Base-by-base conservation (phyloP, 2,113 vertebrate genomes). In the Neodontobutis hainanensis region DNA sequence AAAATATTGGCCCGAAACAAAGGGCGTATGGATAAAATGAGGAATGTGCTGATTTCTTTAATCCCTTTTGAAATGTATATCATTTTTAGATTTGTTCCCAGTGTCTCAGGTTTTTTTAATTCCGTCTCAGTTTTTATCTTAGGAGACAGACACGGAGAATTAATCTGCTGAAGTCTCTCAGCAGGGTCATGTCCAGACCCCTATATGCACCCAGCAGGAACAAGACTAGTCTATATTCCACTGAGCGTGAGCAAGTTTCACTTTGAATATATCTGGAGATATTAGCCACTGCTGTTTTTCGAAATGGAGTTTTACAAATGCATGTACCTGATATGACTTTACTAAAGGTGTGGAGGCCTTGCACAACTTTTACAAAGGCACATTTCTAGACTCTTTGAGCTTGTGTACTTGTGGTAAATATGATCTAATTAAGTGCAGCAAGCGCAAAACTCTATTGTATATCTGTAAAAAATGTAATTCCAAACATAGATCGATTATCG, bases 11-110 rank as follows among this genome's bases (percentile, higher is more conserved):
- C 59, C 70, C 75, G 61, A 86, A 75, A 91, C 89, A 86, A 90
- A 83, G 84, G 77, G 81, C 61, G 80, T 85, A 77, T 78, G 71
- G 89, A 82, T 79, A 51, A 56, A 65, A 12, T 47, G 74, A 77
- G 50, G 75, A 90, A 83, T 77, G 58, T 84, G 71, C 73, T 70
- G 85, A 88, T 87, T 84, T 75, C 81, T 53, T 71, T 89, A 89
- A 90, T 91, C 90, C 79, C 64, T 32, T 81, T 70, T 84, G 72
- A 87, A 86, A 89, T 70, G 70, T 83, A 73, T 83, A 78, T 89
- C 56, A 83, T 82, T 87, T 85, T 73, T 66, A 58, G 80, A 86
- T 85, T 76, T 80, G 42, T 61, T 83, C 75, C 61, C 75, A 62
- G 49, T 47, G 35, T 83, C 67, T 83, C 72, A 52, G 15, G 47